Percentiles rank a stretch among this genome's conserved stretches.
Evolutionary conservation across 2,797 vertebrate genomes (phyloP).

Genomic region (Sebastiscus tertius): DNA sequence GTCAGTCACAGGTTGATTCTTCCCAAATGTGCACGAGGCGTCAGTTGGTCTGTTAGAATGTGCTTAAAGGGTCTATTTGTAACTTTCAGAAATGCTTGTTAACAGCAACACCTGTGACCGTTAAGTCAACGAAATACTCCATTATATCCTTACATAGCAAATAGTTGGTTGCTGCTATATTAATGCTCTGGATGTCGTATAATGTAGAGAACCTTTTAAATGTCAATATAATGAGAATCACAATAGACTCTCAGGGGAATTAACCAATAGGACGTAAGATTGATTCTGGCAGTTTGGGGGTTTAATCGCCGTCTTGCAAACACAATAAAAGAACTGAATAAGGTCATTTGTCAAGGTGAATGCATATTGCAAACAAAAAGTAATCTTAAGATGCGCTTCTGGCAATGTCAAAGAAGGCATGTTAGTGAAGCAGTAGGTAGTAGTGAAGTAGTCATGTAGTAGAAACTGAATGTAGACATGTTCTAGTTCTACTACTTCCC

Average conservation of each 20-base stretch:
- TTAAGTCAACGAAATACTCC: not conserved
- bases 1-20: not conserved
- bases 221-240: constrained; percentile 8
- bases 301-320: constrained; percentile 28
- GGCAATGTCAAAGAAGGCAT: not conserved
- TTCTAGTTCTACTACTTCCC: not conserved
- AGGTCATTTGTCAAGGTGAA: not conserved
- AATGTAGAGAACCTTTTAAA: not conserved
- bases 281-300: not conserved
- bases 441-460: not conserved
- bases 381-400: not conserved
- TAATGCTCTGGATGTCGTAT: not conserved
- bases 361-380: constrained; percentile 1
- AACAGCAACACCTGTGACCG: too few relatives aligned
- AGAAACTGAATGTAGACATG: not conserved
- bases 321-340: not conserved
- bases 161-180: not conserved
- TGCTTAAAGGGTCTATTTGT: not conserved
- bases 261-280: constrained; percentile 1
- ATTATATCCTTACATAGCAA: not conserved
- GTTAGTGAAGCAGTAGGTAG: too few relatives aligned
- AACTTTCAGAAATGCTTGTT: too few relatives aligned
- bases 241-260: constrained; percentile 20
- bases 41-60: not conserved
- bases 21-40: not conserved